These are phyloP conservation scores for Haplotaxodon microlepis DNA, from an alignment of 2,113 vertebrate species.

Conservation along the genomic window DNA sequence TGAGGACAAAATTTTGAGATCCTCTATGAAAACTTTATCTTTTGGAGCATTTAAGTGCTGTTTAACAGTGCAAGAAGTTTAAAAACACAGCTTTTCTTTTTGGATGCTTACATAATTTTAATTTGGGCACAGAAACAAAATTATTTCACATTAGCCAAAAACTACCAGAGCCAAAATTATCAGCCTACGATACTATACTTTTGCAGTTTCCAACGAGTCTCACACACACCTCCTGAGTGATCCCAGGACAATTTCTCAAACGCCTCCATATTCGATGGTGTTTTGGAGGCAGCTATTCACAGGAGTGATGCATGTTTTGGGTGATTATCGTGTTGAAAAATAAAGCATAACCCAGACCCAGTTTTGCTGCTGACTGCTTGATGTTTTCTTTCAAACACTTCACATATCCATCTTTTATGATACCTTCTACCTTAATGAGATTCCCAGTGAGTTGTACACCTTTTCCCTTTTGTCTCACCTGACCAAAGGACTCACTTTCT, in stretches of 20 bases:
- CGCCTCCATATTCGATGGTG: background rate
- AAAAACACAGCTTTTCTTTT: background rate
- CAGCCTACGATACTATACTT: rapidly evolving
- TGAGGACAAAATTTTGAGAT: rapidly evolving
- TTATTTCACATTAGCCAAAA: background rate
- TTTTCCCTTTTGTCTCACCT: background rate
- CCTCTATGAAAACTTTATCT: background rate
- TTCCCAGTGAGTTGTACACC: background rate
- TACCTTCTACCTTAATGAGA: background rate
- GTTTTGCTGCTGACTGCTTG: background rate
- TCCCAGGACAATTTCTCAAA: background rate
- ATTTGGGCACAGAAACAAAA: background rate
- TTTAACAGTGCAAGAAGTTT: background rate
- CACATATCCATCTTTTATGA: background rate
- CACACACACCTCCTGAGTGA: background rate
- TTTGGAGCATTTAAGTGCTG: background rate
- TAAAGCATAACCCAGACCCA: background rate
- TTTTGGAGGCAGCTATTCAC: background rate
- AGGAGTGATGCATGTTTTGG: background rate
- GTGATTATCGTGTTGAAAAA: background rate
- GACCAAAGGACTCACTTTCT: background rate
- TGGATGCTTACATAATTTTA: background rate
- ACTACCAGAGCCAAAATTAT: background rate
- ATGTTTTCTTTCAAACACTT: background rate
- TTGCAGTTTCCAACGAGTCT: background rate